A percentile compares a stretch with the other conserved stretches of the same genome.
These are phyloP conservation scores for Carabus problematicus DNA, from an alignment of 2,888 invertebrate species.

Conservation along the genomic window DNA sequence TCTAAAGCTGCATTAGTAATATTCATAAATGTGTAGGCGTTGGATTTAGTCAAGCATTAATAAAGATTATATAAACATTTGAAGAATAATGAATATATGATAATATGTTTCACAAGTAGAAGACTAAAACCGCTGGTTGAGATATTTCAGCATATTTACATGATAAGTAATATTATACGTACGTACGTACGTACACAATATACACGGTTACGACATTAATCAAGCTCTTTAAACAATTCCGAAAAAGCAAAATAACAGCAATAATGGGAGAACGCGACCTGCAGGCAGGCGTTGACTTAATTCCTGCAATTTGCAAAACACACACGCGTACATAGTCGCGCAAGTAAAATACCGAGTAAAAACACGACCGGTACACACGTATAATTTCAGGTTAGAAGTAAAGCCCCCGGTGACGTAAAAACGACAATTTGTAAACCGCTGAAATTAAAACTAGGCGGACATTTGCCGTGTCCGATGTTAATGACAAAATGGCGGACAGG, in stretches of 20 bases:
- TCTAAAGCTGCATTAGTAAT: too few relatives aligned
- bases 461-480: slow-evolving; percentile 27
- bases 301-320: slow-evolving; percentile 17
- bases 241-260: slow-evolving; percentile 34
- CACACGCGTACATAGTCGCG: not conserved
- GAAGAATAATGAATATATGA: too few relatives aligned
- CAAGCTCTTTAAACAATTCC: slow-evolving; percentile 42
- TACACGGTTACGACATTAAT: slow-evolving; percentile 27
- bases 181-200: slow-evolving; percentile 5
- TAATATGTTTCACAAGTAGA: too few relatives aligned
- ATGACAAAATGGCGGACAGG: slow-evolving; percentile 35
- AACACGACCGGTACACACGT: not conserved
- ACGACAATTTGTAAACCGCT: slow-evolving; percentile 41
- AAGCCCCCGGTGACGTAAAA: slow-evolving; percentile 14
- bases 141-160: too few relatives aligned
- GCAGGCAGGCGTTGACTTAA: not conserved
- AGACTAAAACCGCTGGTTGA: too few relatives aligned
- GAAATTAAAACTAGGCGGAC: slow-evolving; percentile 38
- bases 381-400: slow-evolving; percentile 13
- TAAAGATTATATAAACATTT: too few relatives aligned
- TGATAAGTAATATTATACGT: slow-evolving; percentile 1
- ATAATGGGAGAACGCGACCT: slow-evolving; percentile 21
- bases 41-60: too few relatives aligned
- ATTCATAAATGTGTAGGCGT: too few relatives aligned
- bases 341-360: not conserved